phyloP scores from a whole-genome alignment of 2,113 vertebrate genomes.

The Salvelinus fontinalis region DNA sequence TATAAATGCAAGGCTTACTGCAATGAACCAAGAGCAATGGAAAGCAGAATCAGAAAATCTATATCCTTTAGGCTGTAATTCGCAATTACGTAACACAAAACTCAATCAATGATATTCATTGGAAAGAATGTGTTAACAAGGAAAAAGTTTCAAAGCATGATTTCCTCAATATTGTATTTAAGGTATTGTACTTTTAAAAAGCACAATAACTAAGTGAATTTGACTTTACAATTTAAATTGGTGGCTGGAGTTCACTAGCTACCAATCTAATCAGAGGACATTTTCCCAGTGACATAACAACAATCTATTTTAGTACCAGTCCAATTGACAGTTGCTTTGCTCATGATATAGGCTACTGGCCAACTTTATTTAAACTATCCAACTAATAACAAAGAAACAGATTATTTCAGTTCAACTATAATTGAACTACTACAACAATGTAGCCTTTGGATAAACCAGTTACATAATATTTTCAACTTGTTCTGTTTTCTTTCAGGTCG shows the following conservation, averaged over 20 bases:
- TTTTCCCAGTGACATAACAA: background rate
- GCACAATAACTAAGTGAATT: no score
- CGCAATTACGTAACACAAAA: slow-evolving; percentile 28
- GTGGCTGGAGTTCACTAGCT: no score
- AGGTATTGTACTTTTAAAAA: no score
- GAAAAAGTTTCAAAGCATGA: background rate
- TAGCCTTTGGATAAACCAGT: background rate
- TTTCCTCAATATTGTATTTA: no score
- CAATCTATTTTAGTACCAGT: background rate
- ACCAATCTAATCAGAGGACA: no score
- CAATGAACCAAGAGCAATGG: slow-evolving; percentile 21
- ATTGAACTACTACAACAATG: background rate
- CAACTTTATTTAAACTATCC: background rate
- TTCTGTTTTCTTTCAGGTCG: slow-evolving; percentile 17
- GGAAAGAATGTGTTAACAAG: background rate
- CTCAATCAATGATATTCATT: background rate
- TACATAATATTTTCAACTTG: slow-evolving; percentile 7
- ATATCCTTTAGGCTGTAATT: slow-evolving; percentile 19
- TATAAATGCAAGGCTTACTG: background rate
- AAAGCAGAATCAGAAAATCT: slow-evolving; percentile 40
- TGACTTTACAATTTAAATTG: no score
- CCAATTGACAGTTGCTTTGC: background rate
- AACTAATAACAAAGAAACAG: background rate
- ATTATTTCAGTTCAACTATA: background rate
- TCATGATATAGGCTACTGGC: background rate